Conservation (phyloP, 2,888 invertebrate species). For the Abscondita cerata region DNA sequence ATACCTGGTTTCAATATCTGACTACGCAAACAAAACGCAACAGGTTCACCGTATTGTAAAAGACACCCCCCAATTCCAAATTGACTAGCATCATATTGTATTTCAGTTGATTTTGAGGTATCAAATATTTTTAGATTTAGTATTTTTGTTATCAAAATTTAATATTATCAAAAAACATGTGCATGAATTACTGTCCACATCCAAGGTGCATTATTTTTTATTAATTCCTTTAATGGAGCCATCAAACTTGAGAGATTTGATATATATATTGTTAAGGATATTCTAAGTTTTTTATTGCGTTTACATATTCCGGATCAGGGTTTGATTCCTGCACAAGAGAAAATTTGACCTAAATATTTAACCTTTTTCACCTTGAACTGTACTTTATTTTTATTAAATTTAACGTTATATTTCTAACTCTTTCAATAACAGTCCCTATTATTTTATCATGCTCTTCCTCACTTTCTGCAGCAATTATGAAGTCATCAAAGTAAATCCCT, state of each 20-base stretch:
- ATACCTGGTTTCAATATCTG: slow-evolving; percentile 35
- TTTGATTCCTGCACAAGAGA: slow-evolving; percentile 31
- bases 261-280: slow-evolving; percentile 39
- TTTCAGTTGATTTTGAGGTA: slow-evolving; percentile 29
- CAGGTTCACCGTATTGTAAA: slow-evolving; percentile 37
- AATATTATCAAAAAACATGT: slow-evolving; percentile 34
- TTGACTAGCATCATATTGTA: slow-evolving; percentile 39
- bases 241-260: slow-evolving; percentile 34
- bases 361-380: slow-evolving; percentile 41
- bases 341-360: slow-evolving; percentile 44
- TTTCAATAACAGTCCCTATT: slow-evolving; percentile 10
- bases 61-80: slow-evolving; percentile 37
- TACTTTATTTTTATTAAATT: slow-evolving; percentile 46
- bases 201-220: slow-evolving; percentile 41
- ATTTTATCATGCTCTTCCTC: slow-evolving; percentile 39
- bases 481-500: slow-evolving; percentile 49
- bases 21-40: slow-evolving; percentile 43
- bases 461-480: slow-evolving; percentile 29
- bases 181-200: slow-evolving; percentile 36
- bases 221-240: slow-evolving; percentile 35
- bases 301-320: slow-evolving; percentile 36
- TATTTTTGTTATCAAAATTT: slow-evolving; percentile 38
- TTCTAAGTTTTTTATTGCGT: slow-evolving; percentile 32
- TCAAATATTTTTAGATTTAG: slow-evolving; percentile 38
- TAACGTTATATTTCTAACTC: slow-evolving; percentile 39